Base-by-base conservation (phyloP, 1,140 invertebrate genomes). In the Nixonia krombeini region DNA sequence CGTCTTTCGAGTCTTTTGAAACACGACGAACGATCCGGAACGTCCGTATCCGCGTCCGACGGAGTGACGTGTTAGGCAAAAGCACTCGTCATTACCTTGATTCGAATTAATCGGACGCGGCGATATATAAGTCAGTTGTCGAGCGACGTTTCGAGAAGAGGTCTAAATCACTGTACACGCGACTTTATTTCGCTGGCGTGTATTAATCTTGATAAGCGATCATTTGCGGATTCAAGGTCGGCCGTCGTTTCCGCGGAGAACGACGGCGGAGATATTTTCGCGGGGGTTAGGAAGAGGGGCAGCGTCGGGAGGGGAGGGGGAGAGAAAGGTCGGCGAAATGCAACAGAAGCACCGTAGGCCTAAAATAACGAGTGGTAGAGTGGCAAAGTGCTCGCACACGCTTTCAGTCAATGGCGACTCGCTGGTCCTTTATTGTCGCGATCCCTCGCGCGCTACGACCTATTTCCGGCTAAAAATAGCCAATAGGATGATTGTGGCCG, bases 401-500 rank as follows among this genome's bases (percentile, higher is more conserved):
- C 21, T 55, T 42, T 38, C 44, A 21, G 59, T 64, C 56, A 61
- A 58, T 66, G 58, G 46, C 45, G 57, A 64, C 56, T 73, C 59
- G 64, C 71, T 72, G 69, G 59, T 66, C 72, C 71, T 72, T 75
- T 73, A 74, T 74, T 70, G 67, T 70, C 53, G 33, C 61, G 58
- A 73, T 70, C 79, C 74, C 76, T 76, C 65, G n/a, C 47, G 51
- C 47, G 44, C 18, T 73, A 70, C 75, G 80, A 81, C 76, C 80
- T 77, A 84, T 82, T 82, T 83, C 74, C 73, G 70, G 62, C 80
- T 84, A 84, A 82, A 82, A 84, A 84, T 84, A 84, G 79, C 79
- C 74, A 82, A 83, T 83, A 76, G 78, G 72, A 84, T 83, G 77
- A 84, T 83, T 79, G 75, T 66, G 52, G 61, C 57, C n/a, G n/a